A percentile compares a stretch with the other conserved stretches of the same genome.
phyloP scores from a whole-genome alignment of 2,888 invertebrate genomes.

The Sesia apiformis region DNA sequence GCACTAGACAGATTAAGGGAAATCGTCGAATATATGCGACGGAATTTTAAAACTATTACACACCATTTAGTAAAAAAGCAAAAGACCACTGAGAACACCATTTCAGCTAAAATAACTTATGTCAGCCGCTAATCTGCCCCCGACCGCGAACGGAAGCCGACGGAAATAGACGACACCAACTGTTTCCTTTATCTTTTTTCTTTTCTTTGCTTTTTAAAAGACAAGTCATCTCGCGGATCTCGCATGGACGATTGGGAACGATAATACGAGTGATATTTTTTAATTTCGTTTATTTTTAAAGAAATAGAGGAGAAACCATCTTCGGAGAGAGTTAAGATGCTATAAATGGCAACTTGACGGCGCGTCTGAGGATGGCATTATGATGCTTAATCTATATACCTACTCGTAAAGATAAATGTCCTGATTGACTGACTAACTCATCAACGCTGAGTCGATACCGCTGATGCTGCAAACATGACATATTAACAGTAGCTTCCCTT shows the following conservation, averaged over 20 bases:
- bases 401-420: too few relatives aligned
- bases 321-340: background rate
- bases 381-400: too few relatives aligned
- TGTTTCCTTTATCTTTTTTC: conserved; percentile 21
- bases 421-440: too few relatives aligned
- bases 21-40: too few relatives aligned
- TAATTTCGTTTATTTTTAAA: background rate
- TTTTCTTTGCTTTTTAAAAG: background rate
- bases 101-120: conserved; percentile 2
- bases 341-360: too few relatives aligned
- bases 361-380: too few relatives aligned
- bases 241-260: background rate
- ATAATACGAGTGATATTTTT: background rate
- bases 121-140: conserved; percentile 5
- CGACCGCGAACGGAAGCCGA: conserved; percentile 35
- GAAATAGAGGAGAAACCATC: background rate
- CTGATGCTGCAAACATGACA: too few relatives aligned
- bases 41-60: too few relatives aligned
- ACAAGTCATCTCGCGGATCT: background rate
- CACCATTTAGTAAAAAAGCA: too few relatives aligned
- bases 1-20: too few relatives aligned
- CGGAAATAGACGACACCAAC: conserved; percentile 38
- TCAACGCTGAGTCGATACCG: too few relatives aligned
- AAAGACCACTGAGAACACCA: background rate
- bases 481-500: too few relatives aligned